Evolutionary conservation across 2,113 vertebrate genomes (phyloP), one percentile per base, ranked within the genome.

Genomic region (Peromyscus maniculatus): DNA sequence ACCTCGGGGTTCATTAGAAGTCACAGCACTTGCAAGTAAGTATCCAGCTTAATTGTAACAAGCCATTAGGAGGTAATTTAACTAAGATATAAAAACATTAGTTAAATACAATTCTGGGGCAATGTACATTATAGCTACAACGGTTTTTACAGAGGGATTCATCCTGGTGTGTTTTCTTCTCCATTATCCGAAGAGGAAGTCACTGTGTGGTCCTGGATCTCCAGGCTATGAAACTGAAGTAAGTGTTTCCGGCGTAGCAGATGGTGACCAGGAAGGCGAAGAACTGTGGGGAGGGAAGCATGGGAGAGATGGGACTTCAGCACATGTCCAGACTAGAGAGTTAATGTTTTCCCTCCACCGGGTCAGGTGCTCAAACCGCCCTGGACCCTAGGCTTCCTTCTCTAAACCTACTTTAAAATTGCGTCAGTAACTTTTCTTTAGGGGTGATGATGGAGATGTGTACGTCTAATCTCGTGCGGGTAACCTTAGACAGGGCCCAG

Each of bases 241-340:
- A 99, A 0, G 99, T 98, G 97, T 99, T 99, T 97, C 98, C 99
- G 97, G 99, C 98, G 22, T 99, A 99, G 98, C 99, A 99, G 97
- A 99, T 98, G 80, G 99, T 99, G 96, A 99, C 99, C 98, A 99
- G 39, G 43, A 99, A 99, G 96, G 99, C 99, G 97, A 99, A 99
- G 98, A 99, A 99, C 99, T 99, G 98, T 83, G 96, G 97, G 97
- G 80, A 94, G 80, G 67, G 94, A 98, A 89, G 94, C 1, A 86
- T 3, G 39, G 97, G 0, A 96, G 21, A 82, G 79, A 3, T 22
- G 12, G 12, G 16, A 19, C 79, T 24, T 93, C 78, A 95, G 66
- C 80, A 2, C 72, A 19, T 3, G 49, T 77, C 36, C 67, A 90
- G 4, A 95, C 87, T 82, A 88, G 78, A 52, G 62, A 49, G 46